Evolutionary conservation across 2,797 vertebrate species (phyloP).

Genomic region (Poecilia wingei): DNA sequence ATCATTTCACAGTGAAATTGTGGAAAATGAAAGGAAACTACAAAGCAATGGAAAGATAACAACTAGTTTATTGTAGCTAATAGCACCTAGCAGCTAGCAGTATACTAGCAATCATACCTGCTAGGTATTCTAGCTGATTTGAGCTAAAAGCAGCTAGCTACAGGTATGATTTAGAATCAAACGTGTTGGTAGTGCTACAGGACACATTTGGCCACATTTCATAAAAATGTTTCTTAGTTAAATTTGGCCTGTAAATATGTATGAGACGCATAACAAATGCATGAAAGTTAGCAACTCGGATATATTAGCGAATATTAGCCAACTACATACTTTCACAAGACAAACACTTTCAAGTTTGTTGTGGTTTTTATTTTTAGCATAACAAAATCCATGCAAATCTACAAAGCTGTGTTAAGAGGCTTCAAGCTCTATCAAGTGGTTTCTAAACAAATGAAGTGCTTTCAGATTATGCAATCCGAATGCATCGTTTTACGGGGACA

Average conservation of each 20-base stretch:
- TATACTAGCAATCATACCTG: background rate
- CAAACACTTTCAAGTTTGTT: background rate
- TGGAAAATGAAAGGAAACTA: background rate
- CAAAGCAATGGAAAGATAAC: background rate
- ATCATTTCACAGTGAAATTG: background rate
- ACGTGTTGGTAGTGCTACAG: background rate
- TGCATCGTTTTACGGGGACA: background rate
- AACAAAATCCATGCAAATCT: background rate
- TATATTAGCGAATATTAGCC: background rate
- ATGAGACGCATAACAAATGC: background rate
- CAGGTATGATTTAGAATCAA: background rate
- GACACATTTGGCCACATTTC: background rate
- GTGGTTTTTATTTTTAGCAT: background rate
- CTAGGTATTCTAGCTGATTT: background rate
- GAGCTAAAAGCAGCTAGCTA: too few relatives aligned
- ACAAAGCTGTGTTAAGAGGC: background rate
- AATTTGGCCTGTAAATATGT: background rate
- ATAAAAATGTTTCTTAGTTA: background rate
- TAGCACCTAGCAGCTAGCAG: background rate
- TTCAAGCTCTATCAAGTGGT: background rate
- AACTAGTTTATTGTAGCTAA: background rate
- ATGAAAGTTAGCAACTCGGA: background rate
- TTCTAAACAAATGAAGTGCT: background rate
- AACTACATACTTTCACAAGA: background rate
- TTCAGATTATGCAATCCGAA: background rate